These are phyloP conservation scores for Craniophora ligustri DNA, from an alignment of 2,888 invertebrate genomes.

Conservation along the genomic window DNA sequence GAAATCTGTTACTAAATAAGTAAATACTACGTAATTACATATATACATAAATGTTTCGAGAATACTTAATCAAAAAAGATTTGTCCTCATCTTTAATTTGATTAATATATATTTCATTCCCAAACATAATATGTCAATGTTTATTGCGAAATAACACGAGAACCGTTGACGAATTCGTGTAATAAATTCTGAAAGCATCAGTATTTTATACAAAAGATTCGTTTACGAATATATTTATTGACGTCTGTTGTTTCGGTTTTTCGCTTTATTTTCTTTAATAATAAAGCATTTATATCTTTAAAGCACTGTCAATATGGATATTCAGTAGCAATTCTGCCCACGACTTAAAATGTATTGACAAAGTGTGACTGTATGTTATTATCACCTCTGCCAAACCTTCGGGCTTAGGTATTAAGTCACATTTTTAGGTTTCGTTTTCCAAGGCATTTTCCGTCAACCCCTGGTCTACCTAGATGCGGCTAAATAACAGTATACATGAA, in stretches of 20 bases:
- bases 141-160: slow-evolving; percentile 39
- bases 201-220: slow-evolving; percentile 16
- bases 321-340: too few species aligned
- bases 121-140: slow-evolving; percentile 28
- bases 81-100: slow-evolving; percentile 27
- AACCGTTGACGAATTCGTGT: slow-evolving; percentile 31
- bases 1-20: too few species aligned
- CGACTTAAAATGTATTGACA: too few species aligned
- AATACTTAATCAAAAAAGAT: slow-evolving; percentile 8
- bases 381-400: too few species aligned
- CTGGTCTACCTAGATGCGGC: too few species aligned
- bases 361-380: not conserved
- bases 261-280: too few species aligned
- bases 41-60: not conserved
- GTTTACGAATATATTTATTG: slow-evolving; percentile 6
- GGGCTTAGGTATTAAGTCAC: too few species aligned
- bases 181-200: slow-evolving; percentile 30
- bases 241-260: slow-evolving; percentile 4
- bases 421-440: too few species aligned
- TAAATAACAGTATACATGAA: too few species aligned
- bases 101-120: slow-evolving; percentile 32
- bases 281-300: too few species aligned
- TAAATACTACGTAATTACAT: not conserved
- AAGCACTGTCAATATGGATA: too few species aligned
- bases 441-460: too few species aligned